These are phyloP conservation scores for Pseudomugil tenellus DNA, from an alignment of 2,797 vertebrate genomes.

Conservation along the genomic window DNA sequence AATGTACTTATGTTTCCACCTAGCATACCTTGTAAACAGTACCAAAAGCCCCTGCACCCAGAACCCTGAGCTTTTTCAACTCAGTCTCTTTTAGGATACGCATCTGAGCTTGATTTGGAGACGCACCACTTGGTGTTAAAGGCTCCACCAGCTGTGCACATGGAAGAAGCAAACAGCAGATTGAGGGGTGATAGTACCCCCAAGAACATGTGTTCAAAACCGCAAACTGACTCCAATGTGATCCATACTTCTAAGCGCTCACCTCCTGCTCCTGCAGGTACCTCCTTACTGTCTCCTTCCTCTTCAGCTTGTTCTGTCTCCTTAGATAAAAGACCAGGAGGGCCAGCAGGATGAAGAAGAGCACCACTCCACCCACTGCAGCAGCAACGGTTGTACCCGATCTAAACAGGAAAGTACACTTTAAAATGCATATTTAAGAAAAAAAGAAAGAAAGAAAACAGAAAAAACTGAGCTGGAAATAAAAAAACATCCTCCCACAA, in stretches of 20 bases:
- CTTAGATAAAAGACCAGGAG: slow-evolving; percentile 86
- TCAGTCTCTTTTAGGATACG: slow-evolving; percentile 97
- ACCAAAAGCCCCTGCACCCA: slow-evolving; percentile 95
- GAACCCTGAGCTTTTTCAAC: slow-evolving; percentile 92
- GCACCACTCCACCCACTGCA: slow-evolving; percentile 88
- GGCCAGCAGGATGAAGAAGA: slow-evolving; percentile 85
- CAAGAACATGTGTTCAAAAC: neutral
- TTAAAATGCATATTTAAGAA: neutral
- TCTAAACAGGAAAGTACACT: slow-evolving; percentile 69
- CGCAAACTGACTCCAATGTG: neutral
- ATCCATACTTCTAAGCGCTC: neutral
- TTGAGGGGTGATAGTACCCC: neutral
- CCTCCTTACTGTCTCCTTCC: slow-evolving; percentile 89
- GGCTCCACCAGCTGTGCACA: slow-evolving; percentile 91
- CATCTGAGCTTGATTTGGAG: slow-evolving; percentile 98
- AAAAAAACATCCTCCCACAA: neutral
- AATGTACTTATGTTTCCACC: neutral
- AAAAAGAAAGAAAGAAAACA: neutral
- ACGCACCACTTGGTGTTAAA: slow-evolving; percentile 92
- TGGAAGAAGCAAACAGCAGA: neutral
- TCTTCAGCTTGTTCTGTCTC: slow-evolving; percentile 88
- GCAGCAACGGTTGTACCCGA: slow-evolving; percentile 90
- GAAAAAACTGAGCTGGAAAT: neutral
- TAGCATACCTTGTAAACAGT: slow-evolving; percentile 93
- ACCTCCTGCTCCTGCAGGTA: slow-evolving; percentile 95